Base-by-base conservation (phyloP, 2,113 vertebrate genomes). In the Oryzias javanicus region DNA sequence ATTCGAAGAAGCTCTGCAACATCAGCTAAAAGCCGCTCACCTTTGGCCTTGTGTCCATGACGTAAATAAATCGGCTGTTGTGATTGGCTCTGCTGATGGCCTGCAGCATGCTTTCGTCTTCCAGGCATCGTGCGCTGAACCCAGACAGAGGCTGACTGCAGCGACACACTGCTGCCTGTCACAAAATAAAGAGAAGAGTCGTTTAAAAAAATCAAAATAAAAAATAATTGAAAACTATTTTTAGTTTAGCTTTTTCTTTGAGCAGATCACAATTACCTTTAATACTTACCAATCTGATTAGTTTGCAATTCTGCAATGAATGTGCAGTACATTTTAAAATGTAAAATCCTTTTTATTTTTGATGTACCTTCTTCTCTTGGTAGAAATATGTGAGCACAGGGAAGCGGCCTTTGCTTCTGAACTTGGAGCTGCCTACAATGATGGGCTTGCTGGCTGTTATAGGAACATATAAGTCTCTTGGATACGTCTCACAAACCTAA, bases 381-480 rank as follows among this genome's bases (percentile, higher is more conserved):
- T 96, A 95, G 78, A 96, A 98, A 79, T 98, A 98, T 0, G 95
- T 98, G 56, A 99, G 91, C 14, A 97, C 96, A 4, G 97, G 97
- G 74, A 99, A 98, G 29, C 97, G 93, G 52, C 96, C 96, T 94
- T 99, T 99, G 91, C 97, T 99, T 81, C 97, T 92, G 84, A 99
- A 99, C 85, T 98, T 99, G 82, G 96, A 98, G 72, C 97, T 98
- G 24, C 96, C 97, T 55, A 99, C 94, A 49, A 99, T 98, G 80
- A 97, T 94, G 18, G 96, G 95, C 75, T 94, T 98, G 88, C 93
- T 98, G 88, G 94, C 94, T 44, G 90, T 93, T 72, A 90, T 89
- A 27, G 96, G 97, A 81, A 97, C 96, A 41, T 98, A 98, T 49
- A 98, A 90, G 42, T 98, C 94, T 76, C 91, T 93, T 16, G 97